These are phyloP conservation scores for Mizuhopecten yessoensis DNA, from an alignment of 1,140 invertebrate species.

Conservation along the genomic window DNA sequence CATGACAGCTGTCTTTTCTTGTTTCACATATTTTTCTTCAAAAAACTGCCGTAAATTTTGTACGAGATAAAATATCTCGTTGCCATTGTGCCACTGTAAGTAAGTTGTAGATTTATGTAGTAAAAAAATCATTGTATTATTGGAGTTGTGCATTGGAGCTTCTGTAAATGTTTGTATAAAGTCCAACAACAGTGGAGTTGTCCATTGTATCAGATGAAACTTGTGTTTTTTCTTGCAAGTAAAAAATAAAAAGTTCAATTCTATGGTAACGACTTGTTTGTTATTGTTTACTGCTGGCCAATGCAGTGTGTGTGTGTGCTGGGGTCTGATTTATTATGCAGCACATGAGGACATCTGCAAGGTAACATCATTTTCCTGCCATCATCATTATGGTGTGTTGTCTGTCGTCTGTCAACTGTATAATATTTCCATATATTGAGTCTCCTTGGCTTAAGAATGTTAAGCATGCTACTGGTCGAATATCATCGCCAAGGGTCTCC, in stretches of 20 bases:
- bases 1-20: neutral
- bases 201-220: slow-evolving; percentile 38
- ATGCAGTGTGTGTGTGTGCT: too few species aligned
- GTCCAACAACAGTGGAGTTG: slow-evolving; percentile 5
- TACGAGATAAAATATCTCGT: slow-evolving; percentile 12
- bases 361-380: too few species aligned
- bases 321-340: too few species aligned
- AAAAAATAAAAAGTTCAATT: slow-evolving; percentile 30
- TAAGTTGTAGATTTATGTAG: slow-evolving; percentile 35
- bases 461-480: too few species aligned
- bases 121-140: neutral
- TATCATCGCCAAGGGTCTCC: too few species aligned
- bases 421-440: too few species aligned
- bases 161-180: slow-evolving; percentile 40
- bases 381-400: too few species aligned
- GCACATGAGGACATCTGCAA: too few species aligned
- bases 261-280: slow-evolving; percentile 15
- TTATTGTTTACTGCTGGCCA: neutral
- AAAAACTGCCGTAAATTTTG: slow-evolving; percentile 6
- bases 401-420: too few species aligned
- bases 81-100: slow-evolving; percentile 10
- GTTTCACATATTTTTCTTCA: neutral
- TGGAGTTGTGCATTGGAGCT: neutral
- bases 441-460: too few species aligned
- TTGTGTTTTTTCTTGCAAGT: slow-evolving; percentile 39